Conservation (phyloP, 2,888 invertebrate species). For the Opisthograptis luteolata region DNA sequence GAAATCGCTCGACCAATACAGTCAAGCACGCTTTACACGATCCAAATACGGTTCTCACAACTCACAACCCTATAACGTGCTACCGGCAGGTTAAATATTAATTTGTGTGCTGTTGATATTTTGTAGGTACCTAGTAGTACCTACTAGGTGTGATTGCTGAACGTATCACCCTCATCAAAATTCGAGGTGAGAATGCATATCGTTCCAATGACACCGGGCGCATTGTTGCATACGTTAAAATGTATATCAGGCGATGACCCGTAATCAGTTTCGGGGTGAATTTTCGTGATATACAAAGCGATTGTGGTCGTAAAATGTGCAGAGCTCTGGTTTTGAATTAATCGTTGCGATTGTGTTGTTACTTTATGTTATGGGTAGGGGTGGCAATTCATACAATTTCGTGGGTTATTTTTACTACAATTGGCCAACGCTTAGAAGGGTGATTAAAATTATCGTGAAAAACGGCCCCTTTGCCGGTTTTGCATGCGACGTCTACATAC, state of each 20-base stretch:
- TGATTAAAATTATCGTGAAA: too few species aligned
- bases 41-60: not conserved
- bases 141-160: slow-evolving; percentile 19
- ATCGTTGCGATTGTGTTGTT: too few species aligned
- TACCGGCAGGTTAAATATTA: slow-evolving; percentile 30
- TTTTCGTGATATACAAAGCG: not conserved
- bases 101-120: slow-evolving; percentile 20
- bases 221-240: slow-evolving; percentile 16
- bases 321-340: too few species aligned
- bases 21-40: too few species aligned
- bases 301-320: too few species aligned
- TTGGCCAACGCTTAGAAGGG: too few species aligned
- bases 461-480: too few species aligned
- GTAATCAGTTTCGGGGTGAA: not conserved
- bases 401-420: too few species aligned
- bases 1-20: too few species aligned
- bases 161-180: slow-evolving; percentile 28
- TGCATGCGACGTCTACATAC: too few species aligned
- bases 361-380: too few species aligned
- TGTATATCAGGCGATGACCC: not conserved
- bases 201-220: slow-evolving; percentile 11
- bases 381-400: too few species aligned
- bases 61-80: slow-evolving; percentile 22
- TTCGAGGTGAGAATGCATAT: slow-evolving; percentile 34
- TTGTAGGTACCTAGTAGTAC: slow-evolving; percentile 1